These are phyloP conservation scores for Hyla sarda DNA, from an alignment of 2,113 vertebrate genomes.

Conservation along the genomic window DNA sequence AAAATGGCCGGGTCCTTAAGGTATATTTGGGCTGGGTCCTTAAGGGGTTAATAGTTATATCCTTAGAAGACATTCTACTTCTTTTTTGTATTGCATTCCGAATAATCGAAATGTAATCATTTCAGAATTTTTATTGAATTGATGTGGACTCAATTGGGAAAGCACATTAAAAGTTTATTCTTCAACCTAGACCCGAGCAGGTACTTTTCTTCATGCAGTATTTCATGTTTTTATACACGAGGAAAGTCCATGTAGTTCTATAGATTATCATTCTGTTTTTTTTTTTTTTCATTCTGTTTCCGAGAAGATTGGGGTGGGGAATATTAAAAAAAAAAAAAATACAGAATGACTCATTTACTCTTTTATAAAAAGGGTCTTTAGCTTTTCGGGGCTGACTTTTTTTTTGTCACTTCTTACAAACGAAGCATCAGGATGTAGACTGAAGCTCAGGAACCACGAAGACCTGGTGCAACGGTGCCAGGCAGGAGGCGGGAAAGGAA, in stretches of 20 bases:
- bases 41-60: neutral
- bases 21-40: too few species aligned
- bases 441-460: neutral
- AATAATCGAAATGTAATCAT: neutral
- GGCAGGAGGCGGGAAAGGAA: neutral
- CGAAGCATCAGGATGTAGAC: neutral
- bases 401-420: neutral
- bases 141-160: neutral
- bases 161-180: neutral
- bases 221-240: neutral
- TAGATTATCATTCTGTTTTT: neutral
- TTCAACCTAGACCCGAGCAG: neutral
- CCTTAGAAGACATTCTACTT: neutral
- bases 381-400: neutral
- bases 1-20: too few species aligned
- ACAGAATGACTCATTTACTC: neutral
- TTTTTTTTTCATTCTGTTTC: too few species aligned
- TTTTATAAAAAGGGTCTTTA: constrained; percentile 8
- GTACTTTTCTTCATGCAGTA: neutral
- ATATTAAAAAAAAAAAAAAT: too few species aligned
- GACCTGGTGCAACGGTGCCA: neutral
- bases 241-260: neutral
- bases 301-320: neutral
- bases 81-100: neutral
- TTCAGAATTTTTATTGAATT: neutral